Percentiles rank a stretch among this genome's conserved stretches.
These are phyloP conservation scores for Drosophila diplacantha DNA, from an alignment of 2,888 invertebrate genomes.

Conservation along the genomic window DNA sequence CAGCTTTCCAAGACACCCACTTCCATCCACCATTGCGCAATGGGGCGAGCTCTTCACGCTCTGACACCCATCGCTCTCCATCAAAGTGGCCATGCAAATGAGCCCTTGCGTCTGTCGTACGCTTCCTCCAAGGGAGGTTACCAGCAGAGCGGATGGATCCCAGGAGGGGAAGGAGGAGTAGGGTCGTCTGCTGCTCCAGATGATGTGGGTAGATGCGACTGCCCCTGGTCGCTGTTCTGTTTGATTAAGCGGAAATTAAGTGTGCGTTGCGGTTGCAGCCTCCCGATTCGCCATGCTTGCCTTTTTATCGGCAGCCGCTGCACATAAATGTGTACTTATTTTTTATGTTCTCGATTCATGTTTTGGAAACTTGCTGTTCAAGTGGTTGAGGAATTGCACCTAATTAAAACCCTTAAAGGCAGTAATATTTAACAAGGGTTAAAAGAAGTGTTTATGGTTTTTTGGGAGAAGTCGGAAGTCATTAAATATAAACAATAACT, in stretches of 20 bases:
- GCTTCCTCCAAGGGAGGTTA: constrained; percentile 17
- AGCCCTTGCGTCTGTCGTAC: constrained; percentile 61
- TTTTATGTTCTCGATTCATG: constrained; percentile 23
- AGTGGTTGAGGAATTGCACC: not conserved
- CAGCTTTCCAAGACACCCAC: constrained; percentile 12
- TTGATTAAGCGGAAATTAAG: constrained; percentile 71
- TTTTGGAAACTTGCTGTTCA: constrained; percentile 1
- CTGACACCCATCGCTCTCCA: constrained; percentile 48
- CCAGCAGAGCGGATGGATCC: constrained; percentile 2
- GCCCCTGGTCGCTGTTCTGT: constrained; percentile 51
- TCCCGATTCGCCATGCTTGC: constrained; percentile 55
- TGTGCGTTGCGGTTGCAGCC: constrained; percentile 52
- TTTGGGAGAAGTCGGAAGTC: not conserved
- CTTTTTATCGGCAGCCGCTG: constrained; percentile 28
- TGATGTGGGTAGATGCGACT: constrained; percentile 46
- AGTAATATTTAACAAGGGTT: constrained; percentile 4
- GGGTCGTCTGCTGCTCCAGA: constrained; percentile 49
- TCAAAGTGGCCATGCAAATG: constrained; percentile 75
- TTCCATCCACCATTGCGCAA: constrained; percentile 36
- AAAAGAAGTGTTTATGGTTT: not conserved
- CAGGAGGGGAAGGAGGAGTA: constrained; percentile 5
- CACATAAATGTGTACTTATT: constrained; percentile 19
- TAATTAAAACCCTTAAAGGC: constrained; percentile 3
- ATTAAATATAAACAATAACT: not conserved
- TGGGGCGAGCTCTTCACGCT: constrained; percentile 60